A percentile compares a stretch with the other conserved stretches of the same genome.
Evolutionary conservation across 1,140 invertebrate genomes (phyloP).

Genomic region (Microplitis demolitor): DNA sequence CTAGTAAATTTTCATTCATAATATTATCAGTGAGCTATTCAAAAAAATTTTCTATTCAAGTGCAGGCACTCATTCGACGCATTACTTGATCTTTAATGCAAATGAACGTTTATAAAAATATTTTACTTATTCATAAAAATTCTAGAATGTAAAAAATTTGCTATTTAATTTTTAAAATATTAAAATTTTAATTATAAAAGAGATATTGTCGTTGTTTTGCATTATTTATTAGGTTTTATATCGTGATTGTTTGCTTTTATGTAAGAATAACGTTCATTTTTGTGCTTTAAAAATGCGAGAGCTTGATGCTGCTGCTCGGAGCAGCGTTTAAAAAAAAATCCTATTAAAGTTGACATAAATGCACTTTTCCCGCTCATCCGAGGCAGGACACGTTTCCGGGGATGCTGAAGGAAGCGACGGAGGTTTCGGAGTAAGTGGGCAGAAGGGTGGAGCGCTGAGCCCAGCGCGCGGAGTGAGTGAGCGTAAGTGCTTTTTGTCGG

Average conservation of each 20-base stretch:
- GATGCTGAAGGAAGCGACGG: conserved; percentile 38
- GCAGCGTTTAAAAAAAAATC: conserved; percentile 43
- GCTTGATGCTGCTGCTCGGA: background rate
- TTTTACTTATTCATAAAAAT: too few relatives aligned
- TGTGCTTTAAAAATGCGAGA: background rate
- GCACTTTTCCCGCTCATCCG: conserved; percentile 44
- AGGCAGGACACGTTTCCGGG: conserved; percentile 49
- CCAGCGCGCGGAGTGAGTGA: conserved; percentile 36
- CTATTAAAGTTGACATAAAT: conserved; percentile 51
- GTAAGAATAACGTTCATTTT: too few relatives aligned
- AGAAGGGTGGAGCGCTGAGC: conserved; percentile 31
- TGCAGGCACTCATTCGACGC: too few relatives aligned
- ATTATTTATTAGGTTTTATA: too few relatives aligned
- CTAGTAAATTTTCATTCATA: background rate
- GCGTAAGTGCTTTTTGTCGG: conserved; percentile 61
- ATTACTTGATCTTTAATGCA: too few relatives aligned
- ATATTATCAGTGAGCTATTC: background rate
- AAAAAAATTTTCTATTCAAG: too few relatives aligned
- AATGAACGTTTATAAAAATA: too few relatives aligned
- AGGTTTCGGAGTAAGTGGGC: conserved; percentile 20
- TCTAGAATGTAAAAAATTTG: too few relatives aligned
- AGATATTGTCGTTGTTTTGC: too few relatives aligned
- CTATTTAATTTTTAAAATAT: too few relatives aligned
- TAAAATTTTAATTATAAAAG: background rate
- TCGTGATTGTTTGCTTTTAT: too few relatives aligned